Conservation (phyloP, 2,797 vertebrate genomes). For the Neosilurus mollespiculum region DNA sequence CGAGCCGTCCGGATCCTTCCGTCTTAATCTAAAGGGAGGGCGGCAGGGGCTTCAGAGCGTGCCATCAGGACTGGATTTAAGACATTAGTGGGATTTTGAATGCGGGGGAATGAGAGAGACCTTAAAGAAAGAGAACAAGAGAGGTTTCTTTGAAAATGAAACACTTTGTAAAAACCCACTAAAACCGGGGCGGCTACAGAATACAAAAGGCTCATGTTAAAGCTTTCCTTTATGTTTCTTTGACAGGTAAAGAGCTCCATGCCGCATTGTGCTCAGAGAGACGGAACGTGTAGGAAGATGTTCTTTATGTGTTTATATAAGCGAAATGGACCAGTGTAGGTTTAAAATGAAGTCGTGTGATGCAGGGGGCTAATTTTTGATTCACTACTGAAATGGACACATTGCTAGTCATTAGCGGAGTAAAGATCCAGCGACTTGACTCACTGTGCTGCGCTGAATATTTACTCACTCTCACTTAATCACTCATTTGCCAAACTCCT, state of each 20-base stretch:
- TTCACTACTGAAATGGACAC: not conserved
- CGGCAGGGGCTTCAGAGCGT: conserved; percentile 59
- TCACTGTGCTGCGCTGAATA: not conserved
- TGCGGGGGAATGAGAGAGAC: conserved; percentile 28
- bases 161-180: conserved; percentile 45
- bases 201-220: conserved; percentile 42
- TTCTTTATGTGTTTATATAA: conserved; percentile 28
- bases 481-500: too few species aligned
- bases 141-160: conserved; percentile 52
- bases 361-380: not conserved
- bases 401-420: not conserved
- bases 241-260: conserved; percentile 26
- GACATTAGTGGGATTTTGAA: conserved; percentile 57
- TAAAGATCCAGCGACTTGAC: not conserved
- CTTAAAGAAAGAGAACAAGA: conserved; percentile 45
- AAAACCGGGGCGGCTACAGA: conserved; percentile 44
- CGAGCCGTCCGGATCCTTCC: conserved; percentile 71
- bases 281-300: conserved; percentile 15
- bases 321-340: conserved; percentile 9
- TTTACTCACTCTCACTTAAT: not conserved
- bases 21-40: conserved; percentile 71
- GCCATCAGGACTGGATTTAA: conserved; percentile 69
- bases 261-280: conserved; percentile 24
- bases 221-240: conserved; percentile 41
- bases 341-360: conserved; percentile 7